Conservation (phyloP, 2,888 invertebrate genomes). For the Lottia scabra region DNA sequence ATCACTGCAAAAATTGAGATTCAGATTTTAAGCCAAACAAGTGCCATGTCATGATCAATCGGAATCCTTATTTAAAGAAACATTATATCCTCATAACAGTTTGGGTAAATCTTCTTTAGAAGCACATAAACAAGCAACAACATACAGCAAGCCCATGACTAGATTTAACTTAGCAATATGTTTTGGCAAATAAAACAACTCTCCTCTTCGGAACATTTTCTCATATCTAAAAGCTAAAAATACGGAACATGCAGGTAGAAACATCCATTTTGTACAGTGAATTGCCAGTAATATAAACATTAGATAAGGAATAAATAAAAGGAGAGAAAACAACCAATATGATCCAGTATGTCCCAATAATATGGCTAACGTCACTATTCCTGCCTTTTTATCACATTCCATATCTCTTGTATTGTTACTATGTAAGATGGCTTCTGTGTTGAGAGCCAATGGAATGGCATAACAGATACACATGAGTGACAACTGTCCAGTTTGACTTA, state of each 20-base stretch:
- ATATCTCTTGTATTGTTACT: slow-evolving; percentile 94
- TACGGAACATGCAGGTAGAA: slow-evolving; percentile 88
- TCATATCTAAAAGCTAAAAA: slow-evolving; percentile 91
- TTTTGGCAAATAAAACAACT: slow-evolving; percentile 85
- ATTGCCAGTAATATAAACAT: slow-evolving; percentile 84
- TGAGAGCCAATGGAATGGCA: slow-evolving; percentile 91
- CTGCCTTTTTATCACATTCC: slow-evolving; percentile 87
- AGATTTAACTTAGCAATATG: slow-evolving; percentile 91
- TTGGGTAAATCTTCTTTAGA: slow-evolving; percentile 36
- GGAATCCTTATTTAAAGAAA: slow-evolving; percentile 13
- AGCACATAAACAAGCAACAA: slow-evolving; percentile 74
- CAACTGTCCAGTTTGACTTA: slow-evolving; percentile 89
- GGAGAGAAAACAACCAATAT: slow-evolving; percentile 88
- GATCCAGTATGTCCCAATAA: slow-evolving; percentile 91
- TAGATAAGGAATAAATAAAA: slow-evolving; percentile 88
- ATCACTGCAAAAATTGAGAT: too few relatives aligned
- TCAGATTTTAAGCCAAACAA: too few relatives aligned
- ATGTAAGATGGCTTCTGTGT: slow-evolving; percentile 94
- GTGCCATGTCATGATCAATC: too few relatives aligned
- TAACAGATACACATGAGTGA: slow-evolving; percentile 92
- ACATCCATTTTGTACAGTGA: slow-evolving; percentile 88
- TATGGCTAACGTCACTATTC: slow-evolving; percentile 95
- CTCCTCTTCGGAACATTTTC: slow-evolving; percentile 84
- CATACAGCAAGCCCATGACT: slow-evolving; percentile 90
- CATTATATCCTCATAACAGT: slow-evolving; percentile 20